Conservation (phyloP, 2,797 vertebrate genomes). For the Chromis chromis region DNA sequence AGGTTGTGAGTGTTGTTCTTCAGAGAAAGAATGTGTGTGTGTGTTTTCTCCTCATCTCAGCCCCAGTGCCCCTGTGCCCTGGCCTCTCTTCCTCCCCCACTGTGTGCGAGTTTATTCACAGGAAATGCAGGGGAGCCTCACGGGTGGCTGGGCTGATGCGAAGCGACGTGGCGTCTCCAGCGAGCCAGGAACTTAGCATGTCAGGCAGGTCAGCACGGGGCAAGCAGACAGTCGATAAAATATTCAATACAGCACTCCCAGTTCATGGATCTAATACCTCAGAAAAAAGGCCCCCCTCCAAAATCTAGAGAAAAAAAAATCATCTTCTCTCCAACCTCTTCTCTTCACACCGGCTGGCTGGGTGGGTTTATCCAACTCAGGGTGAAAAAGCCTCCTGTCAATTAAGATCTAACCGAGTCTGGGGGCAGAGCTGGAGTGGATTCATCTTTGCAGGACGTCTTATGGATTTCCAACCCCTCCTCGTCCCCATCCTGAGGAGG, state of each 20-base stretch:
- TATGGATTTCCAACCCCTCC: slow-evolving; percentile 61
- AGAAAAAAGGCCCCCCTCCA: slow-evolving; percentile 62
- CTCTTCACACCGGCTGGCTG: slow-evolving; percentile 42
- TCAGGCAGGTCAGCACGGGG: slow-evolving; percentile 90
- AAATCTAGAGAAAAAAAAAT: slow-evolving; percentile 59
- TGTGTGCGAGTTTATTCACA: slow-evolving; percentile 88
- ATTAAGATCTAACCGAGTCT: slow-evolving; percentile 62
- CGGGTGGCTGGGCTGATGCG: slow-evolving; percentile 86
- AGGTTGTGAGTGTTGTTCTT: slow-evolving; percentile 77
- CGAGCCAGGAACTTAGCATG: slow-evolving; percentile 89
- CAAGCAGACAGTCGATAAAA: slow-evolving; percentile 94
- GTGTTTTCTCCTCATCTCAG: slow-evolving; percentile 74
- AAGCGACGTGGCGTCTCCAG: slow-evolving; percentile 89
- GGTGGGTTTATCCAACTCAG: slow-evolving; percentile 56
- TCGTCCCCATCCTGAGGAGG: neutral
- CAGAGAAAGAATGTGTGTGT: slow-evolving; percentile 69
- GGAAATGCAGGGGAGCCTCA: slow-evolving; percentile 89
- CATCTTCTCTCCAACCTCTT: slow-evolving; percentile 37
- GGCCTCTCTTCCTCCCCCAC: slow-evolving; percentile 83
- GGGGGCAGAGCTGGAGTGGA: slow-evolving; percentile 35
- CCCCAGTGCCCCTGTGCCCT: slow-evolving; percentile 78
- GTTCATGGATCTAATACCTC: slow-evolving; percentile 90
- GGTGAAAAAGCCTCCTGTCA: slow-evolving; percentile 57
- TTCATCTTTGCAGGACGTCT: slow-evolving; percentile 60
- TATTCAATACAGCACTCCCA: slow-evolving; percentile 91